Base-by-base conservation (phyloP, 2,888 invertebrate genomes). In the Eupithecia inturbata region DNA sequence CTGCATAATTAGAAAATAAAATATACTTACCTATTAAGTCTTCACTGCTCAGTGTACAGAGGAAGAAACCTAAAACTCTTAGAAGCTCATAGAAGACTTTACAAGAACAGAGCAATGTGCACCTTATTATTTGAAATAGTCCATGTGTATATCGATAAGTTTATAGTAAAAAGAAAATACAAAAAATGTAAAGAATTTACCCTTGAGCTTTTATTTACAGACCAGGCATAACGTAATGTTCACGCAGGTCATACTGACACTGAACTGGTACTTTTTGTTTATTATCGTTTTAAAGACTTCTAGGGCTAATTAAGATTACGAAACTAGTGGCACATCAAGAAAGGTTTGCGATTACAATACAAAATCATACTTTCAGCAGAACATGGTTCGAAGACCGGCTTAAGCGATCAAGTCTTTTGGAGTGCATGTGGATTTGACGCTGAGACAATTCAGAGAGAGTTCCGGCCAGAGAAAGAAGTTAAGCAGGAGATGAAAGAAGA, bases 341-440 rank as follows among this genome's bases (percentile, higher is more conserved):
- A 83, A 53, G 83, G 82, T 83, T 81, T 82, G 80, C 82, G 81
- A 85, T 84, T 85, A 89, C 82, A 88, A 83, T 74, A 84, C 78
- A 75, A 76, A 84, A 83, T 88, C 85, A 85, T 91, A 87, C 86
- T 92, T 92, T 91, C 92, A 92, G 92, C 88, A 74, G 87, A 84
- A 81, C 78, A 79, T 78, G 72, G 81, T 80, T 82, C 78, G 87
- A 86, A 82, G 87, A 88, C 82, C 82, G 82, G 79, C 78, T 79
- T 84, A 80, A 82, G 81, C 82, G 84, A 85, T 77, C 83, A 81
- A 79, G 39, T 39, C 66, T n/a, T 39, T 39, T 22, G 39, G 66
- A 36, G 26, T 39, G 39, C 66, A 66, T 39, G 66, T 36, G 63
- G 63, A 64, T 33, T 64, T 28, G 63, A 64, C 31, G 36, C 33